phyloP scores from a whole-genome alignment of 1,140 invertebrate species.

The Formica selysi region DNA sequence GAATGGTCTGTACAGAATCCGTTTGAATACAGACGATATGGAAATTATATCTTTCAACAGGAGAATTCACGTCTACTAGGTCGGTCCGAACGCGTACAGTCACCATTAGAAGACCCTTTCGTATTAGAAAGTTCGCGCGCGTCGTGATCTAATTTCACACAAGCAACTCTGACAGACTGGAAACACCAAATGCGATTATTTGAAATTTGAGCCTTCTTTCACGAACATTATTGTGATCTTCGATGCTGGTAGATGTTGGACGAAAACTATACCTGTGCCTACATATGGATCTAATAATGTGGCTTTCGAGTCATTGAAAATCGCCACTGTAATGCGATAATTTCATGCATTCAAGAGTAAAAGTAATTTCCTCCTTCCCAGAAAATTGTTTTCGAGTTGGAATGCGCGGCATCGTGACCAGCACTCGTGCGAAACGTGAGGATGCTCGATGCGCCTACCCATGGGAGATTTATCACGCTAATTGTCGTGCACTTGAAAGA shows the following conservation, averaged over 20 bases:
- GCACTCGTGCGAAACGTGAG: neutral
- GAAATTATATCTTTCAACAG: slow-evolving; percentile 32
- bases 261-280: neutral
- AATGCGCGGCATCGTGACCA: slow-evolving; percentile 11
- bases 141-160: slow-evolving; percentile 48
- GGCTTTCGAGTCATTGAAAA: slow-evolving; percentile 24
- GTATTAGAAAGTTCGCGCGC: slow-evolving; percentile 30
- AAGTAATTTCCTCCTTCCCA: slow-evolving; percentile 12
- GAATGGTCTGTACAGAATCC: neutral
- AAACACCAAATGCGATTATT: slow-evolving; percentile 19
- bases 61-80: slow-evolving; percentile 28
- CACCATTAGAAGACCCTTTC: slow-evolving; percentile 37
- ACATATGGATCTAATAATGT: neutral
- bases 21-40: slow-evolving; percentile 21
- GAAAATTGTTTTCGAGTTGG: slow-evolving; percentile 15
- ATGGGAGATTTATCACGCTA: slow-evolving; percentile 27
- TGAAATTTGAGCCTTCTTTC: neutral
- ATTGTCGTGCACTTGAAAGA: slow-evolving; percentile 26
- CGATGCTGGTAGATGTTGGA: slow-evolving; percentile 38
- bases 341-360: slow-evolving; percentile 29
- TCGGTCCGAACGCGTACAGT: slow-evolving; percentile 14
- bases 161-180: slow-evolving; percentile 10
- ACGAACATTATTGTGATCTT: slow-evolving; percentile 33
- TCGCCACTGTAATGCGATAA: slow-evolving; percentile 30
- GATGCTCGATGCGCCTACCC: neutral